These are phyloP conservation scores for Brachyhypopomus occidentalis DNA, from an alignment of 2,113 vertebrate genomes.

Conservation along the genomic window DNA sequence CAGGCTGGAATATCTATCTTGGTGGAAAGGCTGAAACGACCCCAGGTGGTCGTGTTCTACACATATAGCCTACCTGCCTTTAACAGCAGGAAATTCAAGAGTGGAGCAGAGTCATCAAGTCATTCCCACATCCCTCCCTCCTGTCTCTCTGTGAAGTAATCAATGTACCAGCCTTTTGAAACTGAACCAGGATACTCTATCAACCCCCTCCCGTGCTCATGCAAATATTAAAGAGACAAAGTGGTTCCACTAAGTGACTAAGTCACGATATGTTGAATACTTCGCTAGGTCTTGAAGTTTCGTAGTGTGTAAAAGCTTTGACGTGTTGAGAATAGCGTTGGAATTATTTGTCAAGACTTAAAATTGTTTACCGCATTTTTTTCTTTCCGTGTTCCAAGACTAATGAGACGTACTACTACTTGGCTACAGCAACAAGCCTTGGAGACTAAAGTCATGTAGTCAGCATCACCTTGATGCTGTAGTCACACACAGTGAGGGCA, in stretches of 20 bases:
- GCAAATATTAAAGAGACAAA: slow-evolving; percentile 55
- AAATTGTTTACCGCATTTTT: background rate
- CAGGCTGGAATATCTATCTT: slow-evolving; percentile 42
- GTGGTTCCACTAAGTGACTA: slow-evolving; percentile 35
- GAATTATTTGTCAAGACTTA: background rate
- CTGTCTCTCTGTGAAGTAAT: slow-evolving; percentile 57
- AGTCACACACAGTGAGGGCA: background rate
- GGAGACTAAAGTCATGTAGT: background rate
- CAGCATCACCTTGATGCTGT: background rate
- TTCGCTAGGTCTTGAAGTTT: slow-evolving; percentile 36
- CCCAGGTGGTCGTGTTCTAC: slow-evolving; percentile 54
- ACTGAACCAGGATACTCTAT: slow-evolving; percentile 54
- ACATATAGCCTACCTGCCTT: slow-evolving; percentile 49
- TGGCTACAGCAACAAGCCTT: background rate
- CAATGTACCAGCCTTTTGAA: slow-evolving; percentile 49
- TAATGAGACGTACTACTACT: background rate
- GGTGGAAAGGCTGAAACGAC: slow-evolving; percentile 34
- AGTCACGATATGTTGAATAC: slow-evolving; percentile 35
- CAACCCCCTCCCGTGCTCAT: slow-evolving; percentile 56
- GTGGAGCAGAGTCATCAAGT: slow-evolving; percentile 56
- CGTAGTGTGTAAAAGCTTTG: slow-evolving; percentile 17
- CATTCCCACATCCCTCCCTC: slow-evolving; percentile 44
- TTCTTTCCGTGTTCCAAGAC: background rate
- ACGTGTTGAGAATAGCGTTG: background rate
- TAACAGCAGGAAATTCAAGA: slow-evolving; percentile 57